Base-by-base conservation (phyloP, 2,113 vertebrate species). In the Phrynocephalus versicolor region DNA sequence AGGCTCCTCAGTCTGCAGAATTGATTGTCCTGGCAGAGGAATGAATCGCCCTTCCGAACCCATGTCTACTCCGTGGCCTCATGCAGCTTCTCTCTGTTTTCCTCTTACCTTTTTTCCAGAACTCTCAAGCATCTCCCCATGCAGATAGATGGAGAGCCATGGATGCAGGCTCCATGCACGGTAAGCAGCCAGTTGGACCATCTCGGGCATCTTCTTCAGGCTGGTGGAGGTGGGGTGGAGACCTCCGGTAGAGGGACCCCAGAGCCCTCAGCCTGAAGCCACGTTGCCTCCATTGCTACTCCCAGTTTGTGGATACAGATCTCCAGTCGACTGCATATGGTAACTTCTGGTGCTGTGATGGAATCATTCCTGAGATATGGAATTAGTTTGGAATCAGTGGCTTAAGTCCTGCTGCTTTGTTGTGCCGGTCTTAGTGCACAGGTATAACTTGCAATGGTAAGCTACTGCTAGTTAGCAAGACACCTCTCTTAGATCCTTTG, bases 131-230 rank as follows among this genome's bases (percentile, higher is more conserved):
- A 97, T 3, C 94, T 99, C 67, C 98, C 98, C 45, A 99, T 99
- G 98, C 98, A 99, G 95, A 97, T 99, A 39, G 98, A 99, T 0
- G 98, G 98, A 18, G 98, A 99, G 83, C 98, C 98, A 1, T 99
- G 98, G 98, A 97, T 99, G 96, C 98, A 99, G 93, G 96, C 98
- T 0, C 98, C 98, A 21, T 99, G 98, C 94, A 98, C 97, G 1
- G 98, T 99, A 93, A 94, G 57, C 30, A 18, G 18, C 55, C 9
- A 19, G 25, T 30, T 55, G 62, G 57, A 27, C 35, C 55, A 14
- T 5, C 35, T 71, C 16, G 16, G 35, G 12, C 3, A 33, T 57
- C 25, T 82, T 1, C 45, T 3, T 25, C 35, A 12, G 33, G 1
- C 15, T 64, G 21, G 81, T 33, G 51, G 6, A 12, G n/a, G 76